These are phyloP conservation scores for Leptarthrus brevirostris DNA, from an alignment of 2,888 invertebrate species.

Conservation along the genomic window DNA sequence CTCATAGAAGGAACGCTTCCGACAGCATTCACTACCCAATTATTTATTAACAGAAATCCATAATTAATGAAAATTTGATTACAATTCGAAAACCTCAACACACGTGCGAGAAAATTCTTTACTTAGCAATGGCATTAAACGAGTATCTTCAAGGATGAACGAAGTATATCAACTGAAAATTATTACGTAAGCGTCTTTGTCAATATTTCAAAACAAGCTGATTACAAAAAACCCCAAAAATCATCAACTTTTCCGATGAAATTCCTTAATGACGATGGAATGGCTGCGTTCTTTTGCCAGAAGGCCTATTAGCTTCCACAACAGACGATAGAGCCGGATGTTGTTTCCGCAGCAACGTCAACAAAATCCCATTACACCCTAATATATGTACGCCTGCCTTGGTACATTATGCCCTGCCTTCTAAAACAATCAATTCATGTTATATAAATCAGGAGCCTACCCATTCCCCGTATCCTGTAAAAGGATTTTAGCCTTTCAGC, in stretches of 20 bases:
- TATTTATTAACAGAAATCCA: no score
- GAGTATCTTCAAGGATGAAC: no score
- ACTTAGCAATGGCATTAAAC: no score
- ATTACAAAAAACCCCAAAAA: slow-evolving; percentile 26
- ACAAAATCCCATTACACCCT: slow-evolving; percentile 38
- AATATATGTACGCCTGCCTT: slow-evolving; percentile 37
- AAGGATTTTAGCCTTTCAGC: slow-evolving; percentile 43
- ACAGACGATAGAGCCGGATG: slow-evolving; percentile 1
- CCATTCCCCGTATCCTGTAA: slow-evolving; percentile 16
- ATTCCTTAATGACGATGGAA: slow-evolving; percentile 45
- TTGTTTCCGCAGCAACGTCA: slow-evolving; percentile 28
- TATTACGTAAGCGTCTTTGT: neutral
- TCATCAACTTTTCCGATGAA: slow-evolving; percentile 43
- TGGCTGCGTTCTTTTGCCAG: slow-evolving; percentile 11
- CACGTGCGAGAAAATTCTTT: no score
- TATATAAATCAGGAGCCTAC: slow-evolving; percentile 40
- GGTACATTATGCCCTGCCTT: slow-evolving; percentile 22
- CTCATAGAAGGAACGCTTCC: no score
- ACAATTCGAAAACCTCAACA: no score
- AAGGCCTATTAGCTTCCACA: slow-evolving; percentile 27
- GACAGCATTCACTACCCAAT: no score
- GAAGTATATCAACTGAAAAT: no score
- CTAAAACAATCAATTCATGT: slow-evolving; percentile 42
- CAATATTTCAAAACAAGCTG: slow-evolving; percentile 16
- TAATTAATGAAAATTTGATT: no score